Evolutionary conservation across 2,797 vertebrate species (phyloP).

Genomic region (Apogon hyalosoma): DNA sequence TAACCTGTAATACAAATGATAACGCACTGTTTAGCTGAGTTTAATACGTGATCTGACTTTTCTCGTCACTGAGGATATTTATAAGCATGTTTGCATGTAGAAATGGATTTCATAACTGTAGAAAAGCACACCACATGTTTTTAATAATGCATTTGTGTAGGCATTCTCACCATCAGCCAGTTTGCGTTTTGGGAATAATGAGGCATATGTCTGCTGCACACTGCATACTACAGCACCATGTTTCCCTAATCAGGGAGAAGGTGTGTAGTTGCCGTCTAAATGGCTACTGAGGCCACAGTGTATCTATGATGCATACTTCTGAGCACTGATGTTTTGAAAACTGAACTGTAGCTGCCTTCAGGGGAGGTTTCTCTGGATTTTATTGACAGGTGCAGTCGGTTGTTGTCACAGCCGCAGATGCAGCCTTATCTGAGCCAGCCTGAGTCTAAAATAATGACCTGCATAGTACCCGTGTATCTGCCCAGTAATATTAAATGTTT

Average conservation of each 20-base stretch:
- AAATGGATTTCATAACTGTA: neutral
- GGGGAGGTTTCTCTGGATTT: slow-evolving; percentile 8
- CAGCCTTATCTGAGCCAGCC: slow-evolving; percentile 22
- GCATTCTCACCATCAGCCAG: slow-evolving; percentile 10
- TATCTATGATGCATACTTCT: slow-evolving; percentile 12
- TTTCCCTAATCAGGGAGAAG: slow-evolving; percentile 41
- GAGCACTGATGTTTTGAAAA: no score
- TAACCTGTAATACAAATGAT: slow-evolving; percentile 2
- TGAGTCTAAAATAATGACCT: slow-evolving; percentile 47
- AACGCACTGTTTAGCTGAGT: neutral
- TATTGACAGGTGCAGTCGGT: slow-evolving; percentile 29
- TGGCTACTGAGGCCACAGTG: neutral
- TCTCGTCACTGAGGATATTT: slow-evolving; percentile 16
- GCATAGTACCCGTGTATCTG: neutral
- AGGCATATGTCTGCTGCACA: slow-evolving; percentile 48
- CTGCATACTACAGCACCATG: neutral
- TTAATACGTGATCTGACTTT: slow-evolving; percentile 29
- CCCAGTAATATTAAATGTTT: no score
- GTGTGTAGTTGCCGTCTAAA: slow-evolving; percentile 32
- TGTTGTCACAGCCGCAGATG: slow-evolving; percentile 18
- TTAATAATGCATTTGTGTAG: neutral
- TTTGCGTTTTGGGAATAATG: slow-evolving; percentile 59
- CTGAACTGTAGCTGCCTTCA: no score
- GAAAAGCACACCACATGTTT: slow-evolving; percentile 1
- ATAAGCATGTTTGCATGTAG: slow-evolving; percentile 6